Evolutionary conservation across 2,113 vertebrate species (phyloP), one percentile per base, ranked within the genome.

Genomic region (Stigmatopora nigra): DNA sequence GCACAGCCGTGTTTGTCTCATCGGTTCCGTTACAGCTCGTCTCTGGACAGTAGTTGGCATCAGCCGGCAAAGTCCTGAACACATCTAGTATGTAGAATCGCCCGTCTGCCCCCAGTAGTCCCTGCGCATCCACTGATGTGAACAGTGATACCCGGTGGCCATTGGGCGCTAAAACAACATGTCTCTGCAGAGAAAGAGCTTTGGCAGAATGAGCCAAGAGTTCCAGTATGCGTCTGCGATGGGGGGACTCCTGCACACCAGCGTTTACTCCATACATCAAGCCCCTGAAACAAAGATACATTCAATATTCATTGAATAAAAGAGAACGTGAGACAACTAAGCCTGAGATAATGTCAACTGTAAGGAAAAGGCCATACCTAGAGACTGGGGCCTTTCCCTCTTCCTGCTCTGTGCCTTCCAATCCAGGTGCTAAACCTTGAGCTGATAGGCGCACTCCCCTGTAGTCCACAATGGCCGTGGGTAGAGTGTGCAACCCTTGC

Each of bases 61-160:
- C 92, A 14, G 86, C 86, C 10, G 92, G 92, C 49, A 89, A 84
- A 59, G 68, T 90, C 56, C 89, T 88, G 71, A 91, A 90, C 16
- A 93, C 87, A 70, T 93, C 90, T 41, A 93, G 82, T 66, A 93
- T 58, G 77, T 93, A 93, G 70, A 86, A 89, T 46, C 92, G 87
- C 5, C 90, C 83, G 48, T 93, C 92, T 11, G 91, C 90, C 4
- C 92, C 92, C 72, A 93, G 56, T 19, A 93, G 79, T 4, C 92
- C 92, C 75, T 93, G 89, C 7, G 89, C 86, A 7, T 93, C 91
- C 52, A 88, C 73, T 4, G 92, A 88, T 35, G 91, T 91, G 79
- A 92, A 92, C 44, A 93, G 81, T 0, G 89, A 82, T 14, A 90
- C 78, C 46, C 82, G 72, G 72, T 90, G 75, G 65, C 81, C 75